Evolutionary conservation across 2,113 vertebrate species (phyloP), one percentile per base, ranked within the genome.

Genomic region (Mus spicilegus): DNA sequence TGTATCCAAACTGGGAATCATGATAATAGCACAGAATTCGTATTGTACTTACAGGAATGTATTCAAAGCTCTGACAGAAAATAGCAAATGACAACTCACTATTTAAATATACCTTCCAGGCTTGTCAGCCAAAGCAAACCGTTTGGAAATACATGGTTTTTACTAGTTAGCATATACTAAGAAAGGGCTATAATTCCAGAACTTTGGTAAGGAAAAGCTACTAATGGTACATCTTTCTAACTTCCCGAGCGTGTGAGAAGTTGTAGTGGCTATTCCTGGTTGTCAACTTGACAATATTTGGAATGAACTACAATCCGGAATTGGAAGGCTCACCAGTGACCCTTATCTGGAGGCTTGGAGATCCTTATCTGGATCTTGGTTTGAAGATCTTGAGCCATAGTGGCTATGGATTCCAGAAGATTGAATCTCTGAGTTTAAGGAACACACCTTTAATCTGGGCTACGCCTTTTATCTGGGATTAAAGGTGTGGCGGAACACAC

Each of bases 91-190:
- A 77, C 26, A 94, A 58, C 75, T 65, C 75, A 39, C 17, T 89
- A 42, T 92, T 90, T 91, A 91, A 93, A 94, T 33, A 5, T 11
- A 78, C 42, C 39, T 54, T 91, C 65, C 91, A 94, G n/a, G 63
- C 51, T 94, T 28, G 75, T 30, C n/a, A 72, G 26, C 26, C 54
- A 94, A 28, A 93, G 7, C 20, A 39, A 54, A 17, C 49, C 54
- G 54, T 42, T 88, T 96, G 88, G 89, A 92, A 89, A 63, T 84
- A 72, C 33, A 73, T 49, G 7, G 13, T 7, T 67, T 89, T 69
- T 56, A 20, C 63, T 89, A 75, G 12, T 88, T 85, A 89, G 22
- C 69, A 49, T 82, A 39, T 42, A 80, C 56, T 24, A 78, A 63
- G 72, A 72, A 67, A 72, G 12, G 30, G 56, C 73, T n/a, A 70